Conservation (phyloP, 2,113 vertebrate species). For the Crypturellus undulatus region DNA sequence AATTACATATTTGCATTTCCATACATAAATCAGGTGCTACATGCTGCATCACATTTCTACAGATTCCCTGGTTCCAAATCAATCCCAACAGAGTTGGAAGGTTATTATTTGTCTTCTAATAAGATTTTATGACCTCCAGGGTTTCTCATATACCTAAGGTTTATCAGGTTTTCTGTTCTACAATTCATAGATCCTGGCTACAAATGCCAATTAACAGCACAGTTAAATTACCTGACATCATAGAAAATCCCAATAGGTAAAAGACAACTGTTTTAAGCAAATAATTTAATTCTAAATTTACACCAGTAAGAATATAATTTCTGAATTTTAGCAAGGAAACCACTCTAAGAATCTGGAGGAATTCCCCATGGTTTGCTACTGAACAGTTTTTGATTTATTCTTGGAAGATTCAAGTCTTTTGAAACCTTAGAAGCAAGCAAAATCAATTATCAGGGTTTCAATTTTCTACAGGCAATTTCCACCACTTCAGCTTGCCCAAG, state of each 20-base stretch:
- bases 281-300: slow-evolving; percentile 72
- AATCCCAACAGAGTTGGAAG: slow-evolving; percentile 31
- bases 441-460: slow-evolving; percentile 80
- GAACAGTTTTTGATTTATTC: slow-evolving; percentile 74
- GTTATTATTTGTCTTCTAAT: slow-evolving; percentile 58
- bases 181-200: slow-evolving; percentile 38
- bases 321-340: slow-evolving; percentile 52
- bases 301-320: slow-evolving; percentile 57
- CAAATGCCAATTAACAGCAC: slow-evolving; percentile 8
- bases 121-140: slow-evolving; percentile 56
- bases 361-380: slow-evolving; percentile 60
- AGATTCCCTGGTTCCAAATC: slow-evolving; percentile 24
- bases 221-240: slow-evolving; percentile 63
- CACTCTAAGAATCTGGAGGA: slow-evolving; percentile 28
- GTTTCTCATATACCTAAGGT: slow-evolving; percentile 33
- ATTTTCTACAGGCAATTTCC: slow-evolving; percentile 76
- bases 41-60: slow-evolving; percentile 20
- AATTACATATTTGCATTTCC: slow-evolving; percentile 6
- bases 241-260: slow-evolving; percentile 38
- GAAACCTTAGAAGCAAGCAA: slow-evolving; percentile 74
- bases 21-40: slow-evolving; percentile 3
- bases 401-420: slow-evolving; percentile 69
- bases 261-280: slow-evolving; percentile 68
- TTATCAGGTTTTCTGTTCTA: not conserved
- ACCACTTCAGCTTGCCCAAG: slow-evolving; percentile 67